Evolutionary conservation across 2,888 invertebrate species (phyloP).

Genomic region (Argynnis bischoffii): DNA sequence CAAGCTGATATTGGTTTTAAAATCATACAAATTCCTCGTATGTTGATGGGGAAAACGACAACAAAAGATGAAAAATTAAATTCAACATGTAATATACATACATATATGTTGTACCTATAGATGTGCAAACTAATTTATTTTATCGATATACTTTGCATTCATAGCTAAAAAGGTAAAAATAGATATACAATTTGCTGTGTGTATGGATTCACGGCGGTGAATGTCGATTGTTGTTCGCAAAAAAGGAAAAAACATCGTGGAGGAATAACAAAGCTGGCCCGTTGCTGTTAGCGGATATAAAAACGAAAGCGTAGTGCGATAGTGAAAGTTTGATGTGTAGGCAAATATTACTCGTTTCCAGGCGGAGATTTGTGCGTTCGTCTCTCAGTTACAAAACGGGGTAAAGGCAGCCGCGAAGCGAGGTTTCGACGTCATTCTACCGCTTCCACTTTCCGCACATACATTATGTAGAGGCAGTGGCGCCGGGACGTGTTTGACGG

Average conservation of each 20-base stretch:
- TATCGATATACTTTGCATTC: neutral
- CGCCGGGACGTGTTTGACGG: constrained; percentile 63
- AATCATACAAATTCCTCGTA: too few species aligned
- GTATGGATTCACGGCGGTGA: constrained; percentile 38
- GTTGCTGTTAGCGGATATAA: constrained; percentile 70
- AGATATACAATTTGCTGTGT: constrained; percentile 26
- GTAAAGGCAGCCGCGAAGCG: constrained; percentile 61
- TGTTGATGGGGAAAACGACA: too few species aligned
- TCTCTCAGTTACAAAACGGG: constrained; percentile 67
- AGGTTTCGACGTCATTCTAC: constrained; percentile 54
- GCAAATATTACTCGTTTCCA: constrained; percentile 78
- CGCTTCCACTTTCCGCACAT: constrained; percentile 54
- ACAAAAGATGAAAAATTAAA: too few species aligned
- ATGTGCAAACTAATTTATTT: too few species aligned
- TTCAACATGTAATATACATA: too few species aligned
- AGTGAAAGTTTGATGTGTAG: constrained; percentile 83
- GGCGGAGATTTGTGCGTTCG: constrained; percentile 77
- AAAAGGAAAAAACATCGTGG: constrained; percentile 49
- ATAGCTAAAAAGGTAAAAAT: constrained; percentile 15
- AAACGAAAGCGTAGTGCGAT: constrained; percentile 79
- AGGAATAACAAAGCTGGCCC: constrained; percentile 70
- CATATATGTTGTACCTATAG: too few species aligned
- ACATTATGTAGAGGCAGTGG: constrained; percentile 64
- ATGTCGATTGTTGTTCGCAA: constrained; percentile 49
- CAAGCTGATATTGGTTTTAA: too few species aligned